Percentiles rank a stretch among this genome's conserved stretches.
phyloP scores from a whole-genome alignment of 1,140 invertebrate species.

The Pseudomyrmex gracilis region DNA sequence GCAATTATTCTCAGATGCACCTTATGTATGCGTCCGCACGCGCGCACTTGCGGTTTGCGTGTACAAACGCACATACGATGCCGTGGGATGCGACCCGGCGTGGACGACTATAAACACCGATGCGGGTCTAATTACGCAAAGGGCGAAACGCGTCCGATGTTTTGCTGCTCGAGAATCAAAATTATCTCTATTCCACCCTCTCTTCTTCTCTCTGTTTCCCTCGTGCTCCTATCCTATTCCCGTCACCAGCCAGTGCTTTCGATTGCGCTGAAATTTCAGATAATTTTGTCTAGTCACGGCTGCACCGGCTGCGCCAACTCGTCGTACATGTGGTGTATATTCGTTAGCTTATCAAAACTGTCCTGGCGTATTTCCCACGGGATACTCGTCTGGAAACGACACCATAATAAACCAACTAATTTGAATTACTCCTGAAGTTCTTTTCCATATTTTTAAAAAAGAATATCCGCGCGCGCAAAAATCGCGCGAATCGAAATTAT shows the following conservation, averaged over 20 bases:
- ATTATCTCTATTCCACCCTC: slow-evolving; percentile 63
- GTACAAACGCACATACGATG: slow-evolving; percentile 27
- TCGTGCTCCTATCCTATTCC: not conserved
- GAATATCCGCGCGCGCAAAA: not conserved
- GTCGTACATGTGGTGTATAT: slow-evolving; percentile 18
- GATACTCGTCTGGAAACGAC: not conserved
- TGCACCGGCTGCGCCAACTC: slow-evolving; percentile 25
- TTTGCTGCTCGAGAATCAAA: slow-evolving; percentile 76
- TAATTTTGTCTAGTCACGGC: slow-evolving; percentile 63
- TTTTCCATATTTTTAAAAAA: not conserved
- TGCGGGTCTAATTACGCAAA: slow-evolving; percentile 79
- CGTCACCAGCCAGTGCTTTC: slow-evolving; percentile 39
- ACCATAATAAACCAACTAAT: not conserved
- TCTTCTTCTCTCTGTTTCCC: not conserved
- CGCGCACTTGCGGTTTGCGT: not conserved
- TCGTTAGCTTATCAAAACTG: slow-evolving; percentile 54
- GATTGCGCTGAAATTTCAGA: slow-evolving; percentile 71
- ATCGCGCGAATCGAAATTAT: no score
- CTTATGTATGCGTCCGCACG: slow-evolving; percentile 17
- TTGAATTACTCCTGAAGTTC: not conserved
- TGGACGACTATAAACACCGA: slow-evolving; percentile 73
- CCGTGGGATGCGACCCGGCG: slow-evolving; percentile 37
- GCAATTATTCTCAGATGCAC: slow-evolving; percentile 14
- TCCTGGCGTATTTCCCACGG: not conserved
- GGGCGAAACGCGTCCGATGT: slow-evolving; percentile 75